Evolutionary conservation across 2,888 invertebrate species (phyloP).

Genomic region (Eupithecia inturbata): DNA sequence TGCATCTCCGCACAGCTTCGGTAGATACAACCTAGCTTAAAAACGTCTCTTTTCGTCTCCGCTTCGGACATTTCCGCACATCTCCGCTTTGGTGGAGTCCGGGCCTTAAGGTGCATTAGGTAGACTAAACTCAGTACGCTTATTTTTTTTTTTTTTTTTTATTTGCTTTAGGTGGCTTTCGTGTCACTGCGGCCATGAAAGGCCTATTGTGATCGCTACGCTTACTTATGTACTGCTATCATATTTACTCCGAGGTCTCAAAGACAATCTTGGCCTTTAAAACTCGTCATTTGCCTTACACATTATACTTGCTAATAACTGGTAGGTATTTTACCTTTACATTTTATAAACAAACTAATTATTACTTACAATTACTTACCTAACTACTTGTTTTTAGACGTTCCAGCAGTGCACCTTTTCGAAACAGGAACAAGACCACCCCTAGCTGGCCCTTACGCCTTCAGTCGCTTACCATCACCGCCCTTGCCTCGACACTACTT

Average conservation of each 20-base stretch:
- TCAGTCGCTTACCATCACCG: conserved; percentile 93
- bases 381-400: conserved; percentile 36
- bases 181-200: no score
- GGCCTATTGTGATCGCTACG: no score
- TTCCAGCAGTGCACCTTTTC: conserved; percentile 44
- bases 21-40: no score
- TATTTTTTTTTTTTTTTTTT: no score
- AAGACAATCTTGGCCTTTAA: neutral
- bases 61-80: no score
- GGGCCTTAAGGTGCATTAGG: neutral
- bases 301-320: neutral
- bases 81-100: no score
- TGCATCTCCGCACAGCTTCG: no score
- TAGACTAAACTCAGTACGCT: neutral
- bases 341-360: neutral
- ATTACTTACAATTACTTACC: neutral
- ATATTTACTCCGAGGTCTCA: no score
- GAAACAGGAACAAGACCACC: conserved; percentile 90
- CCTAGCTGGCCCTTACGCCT: conserved; percentile 94
- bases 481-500: conserved; percentile 92
- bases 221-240: neutral
- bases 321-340: neutral
- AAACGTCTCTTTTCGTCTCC: no score
- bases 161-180: no score
- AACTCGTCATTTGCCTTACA: no score